Conservation (phyloP, 2,113 vertebrate species). For the Ctenodactylus gundi region DNA sequence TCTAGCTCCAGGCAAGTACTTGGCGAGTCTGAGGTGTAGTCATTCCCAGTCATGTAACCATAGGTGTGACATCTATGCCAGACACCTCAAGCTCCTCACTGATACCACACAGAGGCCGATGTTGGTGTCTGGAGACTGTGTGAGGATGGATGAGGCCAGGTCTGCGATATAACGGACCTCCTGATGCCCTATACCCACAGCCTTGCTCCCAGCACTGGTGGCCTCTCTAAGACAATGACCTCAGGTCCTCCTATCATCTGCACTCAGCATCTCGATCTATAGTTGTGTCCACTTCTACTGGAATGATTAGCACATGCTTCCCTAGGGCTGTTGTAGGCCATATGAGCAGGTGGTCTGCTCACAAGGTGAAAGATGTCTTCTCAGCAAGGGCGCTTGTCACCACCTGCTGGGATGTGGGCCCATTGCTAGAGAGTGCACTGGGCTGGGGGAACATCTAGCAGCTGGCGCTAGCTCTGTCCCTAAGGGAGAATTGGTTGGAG, state of each 20-base stretch:
- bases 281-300: not conserved
- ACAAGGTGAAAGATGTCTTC: no score
- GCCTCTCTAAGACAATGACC: no score
- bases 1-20: not conserved
- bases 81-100: not conserved
- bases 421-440: not conserved
- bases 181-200: not conserved
- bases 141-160: not conserved
- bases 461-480: not conserved
- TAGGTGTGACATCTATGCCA: not conserved
- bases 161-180: not conserved
- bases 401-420: no score
- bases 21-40: no score
- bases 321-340: not conserved
- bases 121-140: not conserved
- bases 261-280: no score
- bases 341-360: accelerated
- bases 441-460: not conserved
- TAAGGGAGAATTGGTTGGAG: not conserved
- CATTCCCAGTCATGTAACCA: accelerated
- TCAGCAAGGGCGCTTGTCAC: not conserved
- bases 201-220: accelerated
- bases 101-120: accelerated
- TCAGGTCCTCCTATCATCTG: not conserved
- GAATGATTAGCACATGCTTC: not conserved